Conservation (phyloP, 2,888 invertebrate genomes). For the Drosophila picticornis region DNA sequence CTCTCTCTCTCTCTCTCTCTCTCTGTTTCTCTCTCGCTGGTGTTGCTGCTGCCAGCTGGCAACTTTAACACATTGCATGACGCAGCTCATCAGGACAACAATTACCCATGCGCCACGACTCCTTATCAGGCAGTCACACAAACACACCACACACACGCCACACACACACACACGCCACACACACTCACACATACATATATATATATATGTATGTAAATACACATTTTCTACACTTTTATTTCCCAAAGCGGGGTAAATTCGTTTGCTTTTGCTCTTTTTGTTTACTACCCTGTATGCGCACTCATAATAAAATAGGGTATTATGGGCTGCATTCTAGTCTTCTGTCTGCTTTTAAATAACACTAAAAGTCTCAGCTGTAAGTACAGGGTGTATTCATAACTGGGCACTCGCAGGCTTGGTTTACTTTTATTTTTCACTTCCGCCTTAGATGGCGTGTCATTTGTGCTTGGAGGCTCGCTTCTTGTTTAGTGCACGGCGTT, state of each 20-base stretch:
- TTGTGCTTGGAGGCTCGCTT: conserved; percentile 28
- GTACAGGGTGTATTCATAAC: conserved; percentile 6
- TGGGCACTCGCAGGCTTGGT: neutral
- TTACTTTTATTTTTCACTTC: conserved; percentile 46
- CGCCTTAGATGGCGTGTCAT: conserved; percentile 53
- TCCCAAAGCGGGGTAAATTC: conserved; percentile 33
- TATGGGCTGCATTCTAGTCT: neutral
- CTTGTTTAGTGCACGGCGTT: conserved; percentile 48
- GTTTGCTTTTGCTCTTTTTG: conserved; percentile 14
- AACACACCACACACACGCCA: conserved; percentile 8
- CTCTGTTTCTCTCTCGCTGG: neutral
- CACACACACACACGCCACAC: conserved; percentile 1
- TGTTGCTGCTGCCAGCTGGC: conserved; percentile 18
- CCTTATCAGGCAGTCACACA: conserved; percentile 31
- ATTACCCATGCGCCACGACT: conserved; percentile 53
- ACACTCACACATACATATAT: neutral
- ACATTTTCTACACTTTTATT: conserved; percentile 38
- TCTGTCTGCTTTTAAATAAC: neutral
- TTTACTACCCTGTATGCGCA: neutral
- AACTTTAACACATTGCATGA: conserved; percentile 74
- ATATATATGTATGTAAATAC: neutral
- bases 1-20: neutral
- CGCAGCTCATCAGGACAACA: conserved; percentile 77
- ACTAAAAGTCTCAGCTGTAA: neutral
- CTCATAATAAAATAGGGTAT: neutral